Evolutionary conservation across 1,140 invertebrate species (phyloP).

Genomic region (Pogonus chalceus): DNA sequence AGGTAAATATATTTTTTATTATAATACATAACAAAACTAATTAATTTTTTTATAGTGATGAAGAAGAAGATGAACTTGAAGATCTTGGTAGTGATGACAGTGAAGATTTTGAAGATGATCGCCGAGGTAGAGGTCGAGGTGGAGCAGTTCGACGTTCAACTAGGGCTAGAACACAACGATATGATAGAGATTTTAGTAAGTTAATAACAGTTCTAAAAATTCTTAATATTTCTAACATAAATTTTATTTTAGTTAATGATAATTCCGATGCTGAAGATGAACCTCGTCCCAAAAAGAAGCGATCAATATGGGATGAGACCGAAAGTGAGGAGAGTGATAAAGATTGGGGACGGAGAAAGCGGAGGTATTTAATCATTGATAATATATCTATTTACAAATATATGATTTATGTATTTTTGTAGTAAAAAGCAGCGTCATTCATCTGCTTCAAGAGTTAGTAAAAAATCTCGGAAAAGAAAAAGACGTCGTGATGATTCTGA

Average conservation of each 20-base stretch:
- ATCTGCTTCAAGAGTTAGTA: slow-evolving; percentile 17
- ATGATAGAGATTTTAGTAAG: slow-evolving; percentile 50
- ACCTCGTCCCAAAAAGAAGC: slow-evolving; percentile 43
- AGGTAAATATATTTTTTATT: slow-evolving; percentile 30
- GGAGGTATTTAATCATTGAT: slow-evolving; percentile 18
- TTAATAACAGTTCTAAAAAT: slow-evolving; percentile 14
- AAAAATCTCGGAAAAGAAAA: slow-evolving; percentile 41
- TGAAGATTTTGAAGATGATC: slow-evolving; percentile 40
- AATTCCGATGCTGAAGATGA: slow-evolving; percentile 47
- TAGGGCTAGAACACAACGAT: slow-evolving; percentile 42
- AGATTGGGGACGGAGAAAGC: slow-evolving; percentile 44
- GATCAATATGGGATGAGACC: slow-evolving; percentile 41
- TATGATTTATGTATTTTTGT: slow-evolving; percentile 1
- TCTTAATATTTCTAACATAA: slow-evolving; percentile 5
- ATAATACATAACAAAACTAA: background rate
- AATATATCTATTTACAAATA: slow-evolving; percentile 8
- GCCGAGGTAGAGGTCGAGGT: slow-evolving; percentile 31
- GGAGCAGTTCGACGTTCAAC: slow-evolving; percentile 46
- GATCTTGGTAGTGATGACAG: slow-evolving; percentile 48
- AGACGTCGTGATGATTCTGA: slow-evolving; percentile 37
- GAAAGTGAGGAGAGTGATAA: slow-evolving; percentile 49
- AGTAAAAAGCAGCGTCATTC: slow-evolving; percentile 19
- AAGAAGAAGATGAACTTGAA: slow-evolving; percentile 46
- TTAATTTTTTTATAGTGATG: slow-evolving; percentile 18
- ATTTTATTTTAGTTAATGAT: slow-evolving; percentile 34